Base-by-base conservation (phyloP, 2,888 invertebrate genomes). In the Homarus gammarus region DNA sequence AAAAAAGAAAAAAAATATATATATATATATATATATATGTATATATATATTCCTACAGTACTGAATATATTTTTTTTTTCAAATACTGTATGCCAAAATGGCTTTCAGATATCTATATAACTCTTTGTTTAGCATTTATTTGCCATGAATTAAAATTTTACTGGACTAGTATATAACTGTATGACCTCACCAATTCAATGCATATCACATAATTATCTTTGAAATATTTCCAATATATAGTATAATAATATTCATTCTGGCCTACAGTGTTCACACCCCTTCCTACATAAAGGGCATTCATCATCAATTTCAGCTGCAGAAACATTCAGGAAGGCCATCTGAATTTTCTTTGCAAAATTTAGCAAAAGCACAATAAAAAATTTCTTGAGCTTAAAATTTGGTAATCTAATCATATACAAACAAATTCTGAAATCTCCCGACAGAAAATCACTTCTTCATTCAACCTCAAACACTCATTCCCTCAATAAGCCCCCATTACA, bases 151-250 rank as follows among this genome's bases (percentile, higher is more conserved):
- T n/a, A 64, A 64, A n/a, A 27, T 5, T 64, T 64, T 64, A n/a
- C 27, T 64, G 64, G 64, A 64, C 64, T 64, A 64, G 64, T 64
- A 27, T 27, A 64, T 27, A 64, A 64, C 64, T 64, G 12, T n/a
- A 64, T 1, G 64, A 27, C 27, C 64, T 64, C 22, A 64, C 22
- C 27, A 64, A 22, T 64, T 56, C 3, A 18, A 56, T 18, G 18
- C 22, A n/a, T n/a, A n/a, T n/a, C n/a, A n/a, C n/a, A 56, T 22
- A 56, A 56, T 56, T 22, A 44, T 44, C 44, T 8, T 64, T 1
- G 27, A 64, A 27, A 6, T 5, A 27, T 64, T 64, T 64, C 18
- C 12, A 22, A 56, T 56, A 64, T 27, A 27, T 12, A 56, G 22
- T n/a, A 6, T 12, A 56, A 56, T n/a, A 6, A 64, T 27, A 64